Base-by-base conservation (phyloP, 2,797 vertebrate species). In the Poeciliopsis presidionis region DNA sequence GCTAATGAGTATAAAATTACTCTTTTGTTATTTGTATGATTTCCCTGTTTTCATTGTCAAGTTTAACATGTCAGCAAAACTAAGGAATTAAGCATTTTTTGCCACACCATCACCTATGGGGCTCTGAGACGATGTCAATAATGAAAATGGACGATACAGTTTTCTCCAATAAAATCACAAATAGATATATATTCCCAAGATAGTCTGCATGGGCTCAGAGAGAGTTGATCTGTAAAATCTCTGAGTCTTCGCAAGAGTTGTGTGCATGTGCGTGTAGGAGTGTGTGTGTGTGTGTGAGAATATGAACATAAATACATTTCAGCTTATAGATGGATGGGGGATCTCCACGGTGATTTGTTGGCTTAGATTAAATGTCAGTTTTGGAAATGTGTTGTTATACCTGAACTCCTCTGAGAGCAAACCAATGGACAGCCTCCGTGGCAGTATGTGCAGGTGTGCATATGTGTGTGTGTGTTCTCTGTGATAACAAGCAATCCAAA, bases 361-460 rank as follows among this genome's bases (percentile, higher is more conserved):
- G 90, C 92, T 92, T 93, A 92, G 93, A 95, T 95, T 95, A 95
- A 95, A 95, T 95, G 94, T 95, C 94, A 94, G 86, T 91, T 96
- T 95, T 92, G 91, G 89, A 94, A 95, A 95, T 93, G 88, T 93
- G 92, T 91, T 93, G 91, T 94, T 93, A 91, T 86, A 93, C 83
- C 84, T 89, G 80, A 88, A 88, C 87, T 91, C 91, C 81, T 61
- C 53, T 73, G 87, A 85, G 87, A 86, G 73, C 76, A 47, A 77
- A 76, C 45, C 75, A 74, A 74, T 25, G 57, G 86, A 86, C 51
- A 46, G 47, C 53, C 80, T 77, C 55, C 77, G 76, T 51, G 49
- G 63, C 77, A 65, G 65, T 36, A 43, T 49, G 53, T 53, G 53
- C 39, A 30, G 76, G 49, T 49, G 53, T 53, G 53, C 39, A 30